These are phyloP conservation scores for Jaculus jaculus DNA, from an alignment of 2,113 vertebrate genomes.

Conservation along the genomic window DNA sequence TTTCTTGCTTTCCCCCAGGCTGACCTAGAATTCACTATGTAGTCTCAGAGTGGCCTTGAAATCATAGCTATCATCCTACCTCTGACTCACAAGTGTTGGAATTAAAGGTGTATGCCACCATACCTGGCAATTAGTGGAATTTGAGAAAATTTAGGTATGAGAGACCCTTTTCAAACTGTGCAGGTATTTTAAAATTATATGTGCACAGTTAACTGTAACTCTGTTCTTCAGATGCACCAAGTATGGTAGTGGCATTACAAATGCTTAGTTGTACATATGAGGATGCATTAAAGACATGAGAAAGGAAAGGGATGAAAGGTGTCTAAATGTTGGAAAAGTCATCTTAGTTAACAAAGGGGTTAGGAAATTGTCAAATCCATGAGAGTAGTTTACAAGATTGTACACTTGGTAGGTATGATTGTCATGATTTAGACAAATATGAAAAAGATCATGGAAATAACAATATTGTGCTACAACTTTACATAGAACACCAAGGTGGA, in stretches of 20 bases:
- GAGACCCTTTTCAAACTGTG: no score
- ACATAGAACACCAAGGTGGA: not conserved
- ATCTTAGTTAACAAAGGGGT: not conserved
- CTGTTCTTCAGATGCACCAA: not conserved
- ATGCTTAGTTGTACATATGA: not conserved
- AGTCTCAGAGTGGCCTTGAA: no score
- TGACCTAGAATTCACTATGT: not conserved
- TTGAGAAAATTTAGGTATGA: not conserved
- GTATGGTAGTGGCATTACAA: not conserved
- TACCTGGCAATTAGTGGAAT: not conserved
- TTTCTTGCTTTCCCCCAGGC: no score
- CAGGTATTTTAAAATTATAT: no score
- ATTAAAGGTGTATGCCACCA: no score
- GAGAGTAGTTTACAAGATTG: not conserved
- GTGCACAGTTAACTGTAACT: not conserved
- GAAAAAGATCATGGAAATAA: not conserved
- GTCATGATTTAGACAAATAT: not conserved
- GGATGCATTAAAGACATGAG: not conserved
- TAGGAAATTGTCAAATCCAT: not conserved
- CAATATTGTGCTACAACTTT: not conserved
- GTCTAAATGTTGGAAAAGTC: not conserved
- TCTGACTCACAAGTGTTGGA: no score
- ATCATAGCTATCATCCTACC: no score
- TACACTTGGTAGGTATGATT: not conserved
- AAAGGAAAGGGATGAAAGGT: accelerated